Conservation (phyloP, 2,888 invertebrate species). For the Zygaena filipendulae region DNA sequence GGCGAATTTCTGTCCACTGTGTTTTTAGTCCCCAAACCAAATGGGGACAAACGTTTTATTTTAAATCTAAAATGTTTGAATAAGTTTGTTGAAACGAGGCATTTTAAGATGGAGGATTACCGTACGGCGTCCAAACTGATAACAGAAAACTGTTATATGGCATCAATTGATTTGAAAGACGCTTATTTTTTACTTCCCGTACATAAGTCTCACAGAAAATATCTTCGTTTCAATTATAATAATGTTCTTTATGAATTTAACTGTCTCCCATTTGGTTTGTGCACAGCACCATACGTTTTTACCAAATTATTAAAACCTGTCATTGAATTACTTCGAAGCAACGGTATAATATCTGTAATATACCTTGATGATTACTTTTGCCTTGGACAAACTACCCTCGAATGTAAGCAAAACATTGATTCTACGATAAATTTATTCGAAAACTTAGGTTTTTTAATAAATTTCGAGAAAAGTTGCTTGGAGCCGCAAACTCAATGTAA, state of each 20-base stretch:
- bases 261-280: constrained; percentile 15
- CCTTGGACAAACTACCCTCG: not conserved
- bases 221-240: constrained; percentile 11
- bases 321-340: constrained; percentile 1
- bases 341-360: not conserved
- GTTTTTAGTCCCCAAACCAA: constrained; percentile 12
- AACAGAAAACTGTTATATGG: constrained; percentile 8
- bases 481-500: constrained; percentile 1
- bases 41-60: constrained; percentile 12
- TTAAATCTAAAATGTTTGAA: constrained; percentile 14
- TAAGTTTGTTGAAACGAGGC: constrained; percentile 9
- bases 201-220: constrained; percentile 10
- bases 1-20: constrained; percentile 8
- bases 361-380: not conserved
- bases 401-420: not conserved
- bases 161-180: constrained; percentile 12
- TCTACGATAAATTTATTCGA: not conserved
- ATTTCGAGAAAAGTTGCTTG: constrained; percentile 2
- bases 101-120: constrained; percentile 17
- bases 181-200: constrained; percentile 13
- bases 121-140: constrained; percentile 13
- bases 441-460: constrained; percentile 1
- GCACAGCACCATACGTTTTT: constrained; percentile 14
- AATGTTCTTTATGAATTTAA: constrained; percentile 15
- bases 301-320: constrained; percentile 18